Base-by-base conservation (phyloP, 1,140 invertebrate species). In the Anoplolepis gracilipes region DNA sequence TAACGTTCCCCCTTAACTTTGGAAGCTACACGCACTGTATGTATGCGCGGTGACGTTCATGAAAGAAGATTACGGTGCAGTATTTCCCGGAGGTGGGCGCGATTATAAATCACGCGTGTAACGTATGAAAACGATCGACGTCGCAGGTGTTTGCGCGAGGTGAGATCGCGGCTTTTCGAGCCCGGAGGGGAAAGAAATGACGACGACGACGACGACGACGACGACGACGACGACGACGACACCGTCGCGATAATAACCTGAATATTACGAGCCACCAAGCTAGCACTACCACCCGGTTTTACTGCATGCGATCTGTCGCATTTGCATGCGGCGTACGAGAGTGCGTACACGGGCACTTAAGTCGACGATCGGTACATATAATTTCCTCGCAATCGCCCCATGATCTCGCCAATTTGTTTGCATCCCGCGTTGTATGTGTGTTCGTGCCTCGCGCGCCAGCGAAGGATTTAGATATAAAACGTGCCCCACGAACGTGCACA, bases 291-390 rank as follows among this genome's bases (percentile, higher is more conserved):
- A 79, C 65, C 76, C 46, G 46, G 5, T 49, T 90, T 90, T 87
- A 85, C 87, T 88, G 75, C 16, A 49, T 49, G 61, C 22, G 88
- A 90, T 90, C 89, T 90, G 77, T 86, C 85, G 77, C 82, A 77
- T 87, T 90, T 87, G 88, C 85, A 87, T 86, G 86, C 39, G 49
- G 49, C 36, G 61, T 81, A 49, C 16, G 46, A 49, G 76, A 76
- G 87, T 61, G 67, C 85, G 53, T 59, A 82, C 28, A 65, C 46
- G 46, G 59, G 33, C 62, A 79, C 84, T 76, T 67, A 69, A 85
- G 25, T 46, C 49, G 49, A n/a, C 84, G 73, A 78, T 85, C 84
- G 81, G 81, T 65, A 82, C 78, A 82, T 82, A 82, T 82, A 82
- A 82, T 82, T 82, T 84, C 59, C 30, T 67, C 55, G 65, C 84